phyloP scores from a whole-genome alignment of 2,797 vertebrate genomes.

The Acanthopagrus latus region DNA sequence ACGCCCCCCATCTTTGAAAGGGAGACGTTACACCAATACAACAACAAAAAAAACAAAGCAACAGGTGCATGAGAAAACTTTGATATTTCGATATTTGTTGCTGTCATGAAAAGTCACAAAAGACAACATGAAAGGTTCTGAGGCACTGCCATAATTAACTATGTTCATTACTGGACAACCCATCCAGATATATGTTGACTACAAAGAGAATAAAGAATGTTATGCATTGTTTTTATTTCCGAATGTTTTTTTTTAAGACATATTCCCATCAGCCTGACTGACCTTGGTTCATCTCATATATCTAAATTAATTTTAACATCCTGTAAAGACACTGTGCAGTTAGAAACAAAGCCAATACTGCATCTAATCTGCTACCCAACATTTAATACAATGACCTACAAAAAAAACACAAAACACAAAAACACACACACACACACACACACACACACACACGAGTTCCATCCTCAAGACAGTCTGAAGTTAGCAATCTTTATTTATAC shows the following conservation, averaged over 20 bases:
- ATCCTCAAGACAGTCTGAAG: background rate
- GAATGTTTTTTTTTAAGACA: background rate
- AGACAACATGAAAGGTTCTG: background rate
- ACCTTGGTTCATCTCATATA: background rate
- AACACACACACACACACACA: no score
- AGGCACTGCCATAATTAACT: background rate
- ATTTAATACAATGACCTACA: background rate
- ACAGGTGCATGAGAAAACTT: conserved; percentile 34
- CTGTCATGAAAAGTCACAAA: background rate
- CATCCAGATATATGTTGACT: background rate
- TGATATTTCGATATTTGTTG: background rate
- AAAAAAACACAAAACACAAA: background rate
- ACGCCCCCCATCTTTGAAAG: conserved; percentile 48
- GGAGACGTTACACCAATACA: background rate
- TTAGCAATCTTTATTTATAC: background rate
- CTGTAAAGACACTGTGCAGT: background rate
- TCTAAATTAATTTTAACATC: background rate
- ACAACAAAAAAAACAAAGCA: background rate
- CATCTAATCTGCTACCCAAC: background rate
- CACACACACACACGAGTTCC: no score
- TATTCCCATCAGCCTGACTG: background rate
- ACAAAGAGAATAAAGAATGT: background rate
- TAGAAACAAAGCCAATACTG: conserved; percentile 8
- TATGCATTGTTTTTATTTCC: background rate
- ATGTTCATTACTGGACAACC: background rate